phyloP scores from a whole-genome alignment of 2,888 invertebrate species.

The Xestia rhomboidea region DNA sequence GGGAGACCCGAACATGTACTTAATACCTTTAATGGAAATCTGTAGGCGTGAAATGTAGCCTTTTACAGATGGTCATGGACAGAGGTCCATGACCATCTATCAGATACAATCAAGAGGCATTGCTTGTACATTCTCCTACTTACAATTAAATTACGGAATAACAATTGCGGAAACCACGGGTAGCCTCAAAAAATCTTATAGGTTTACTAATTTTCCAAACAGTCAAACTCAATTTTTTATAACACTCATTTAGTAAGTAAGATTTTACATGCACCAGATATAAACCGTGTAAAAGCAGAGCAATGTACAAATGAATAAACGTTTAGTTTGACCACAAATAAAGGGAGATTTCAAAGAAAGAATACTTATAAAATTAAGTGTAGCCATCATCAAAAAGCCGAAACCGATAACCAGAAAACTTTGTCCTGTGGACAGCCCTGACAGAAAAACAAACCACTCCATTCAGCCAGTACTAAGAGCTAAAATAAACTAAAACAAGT shows the following conservation, averaged over 20 bases:
- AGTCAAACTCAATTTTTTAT: neutral
- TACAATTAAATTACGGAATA: constrained; percentile 1
- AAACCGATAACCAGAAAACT: neutral
- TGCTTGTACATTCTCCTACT: neutral
- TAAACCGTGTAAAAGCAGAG: neutral
- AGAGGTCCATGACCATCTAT: neutral
- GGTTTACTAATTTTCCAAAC: neutral
- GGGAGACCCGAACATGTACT: neutral
- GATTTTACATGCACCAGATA: neutral
- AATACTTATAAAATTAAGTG: neutral
- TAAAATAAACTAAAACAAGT: constrained; percentile 50
- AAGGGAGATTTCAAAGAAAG: neutral
- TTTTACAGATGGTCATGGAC: too few species aligned
- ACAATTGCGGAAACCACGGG: neutral
- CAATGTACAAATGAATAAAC: neutral
- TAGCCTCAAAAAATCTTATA: neutral
- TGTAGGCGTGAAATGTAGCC: constrained; percentile 17
- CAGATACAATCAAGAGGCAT: neutral
- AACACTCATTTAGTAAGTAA: neutral
- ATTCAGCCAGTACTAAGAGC: constrained; percentile 24
- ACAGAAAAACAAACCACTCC: neutral
- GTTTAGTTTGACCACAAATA: neutral
- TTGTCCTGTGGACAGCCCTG: neutral
- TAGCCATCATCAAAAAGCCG: neutral
- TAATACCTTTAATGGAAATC: constrained; percentile 10